Conservation (phyloP, 2,113 vertebrate genomes). For the Crotalus horridus region DNA sequence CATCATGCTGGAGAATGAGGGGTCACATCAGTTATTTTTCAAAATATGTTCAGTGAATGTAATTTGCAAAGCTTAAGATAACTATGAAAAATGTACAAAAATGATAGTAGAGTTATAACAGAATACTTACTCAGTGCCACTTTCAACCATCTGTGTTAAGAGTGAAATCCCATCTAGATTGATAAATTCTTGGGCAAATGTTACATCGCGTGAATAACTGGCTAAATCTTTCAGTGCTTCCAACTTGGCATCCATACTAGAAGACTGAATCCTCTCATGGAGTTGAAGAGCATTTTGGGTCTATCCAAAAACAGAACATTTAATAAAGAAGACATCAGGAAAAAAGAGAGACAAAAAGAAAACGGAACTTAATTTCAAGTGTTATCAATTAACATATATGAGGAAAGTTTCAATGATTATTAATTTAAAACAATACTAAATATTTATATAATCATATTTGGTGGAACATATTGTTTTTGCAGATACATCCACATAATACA, state of each 20-base stretch:
- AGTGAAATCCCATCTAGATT: conserved; percentile 96
- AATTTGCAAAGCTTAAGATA: not conserved
- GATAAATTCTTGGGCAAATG: conserved; percentile 97
- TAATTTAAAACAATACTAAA: not conserved
- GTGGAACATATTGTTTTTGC: not conserved
- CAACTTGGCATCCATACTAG: conserved; percentile 95
- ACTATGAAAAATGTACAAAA: not conserved
- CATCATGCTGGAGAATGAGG: not conserved
- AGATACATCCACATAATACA: not conserved
- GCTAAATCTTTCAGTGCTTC: conserved; percentile 95
- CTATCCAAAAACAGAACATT: conserved; percentile 60
- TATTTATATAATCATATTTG: not conserved
- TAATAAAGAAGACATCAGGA: not conserved
- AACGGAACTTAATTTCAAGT: not conserved
- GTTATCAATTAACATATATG: not conserved
- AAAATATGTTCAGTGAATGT: not conserved
- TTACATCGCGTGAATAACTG: conserved; percentile 90
- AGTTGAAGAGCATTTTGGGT: conserved; percentile 88
- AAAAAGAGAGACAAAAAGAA: not conserved
- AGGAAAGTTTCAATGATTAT: not conserved
- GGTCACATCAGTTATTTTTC: not conserved
- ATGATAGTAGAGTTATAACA: accelerated
- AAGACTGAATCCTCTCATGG: conserved; percentile 91
- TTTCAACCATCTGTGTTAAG: conserved; percentile 97
- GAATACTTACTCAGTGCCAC: conserved; percentile 91